Base-by-base conservation (phyloP, 2,888 invertebrate genomes). In the Hedya salicella region DNA sequence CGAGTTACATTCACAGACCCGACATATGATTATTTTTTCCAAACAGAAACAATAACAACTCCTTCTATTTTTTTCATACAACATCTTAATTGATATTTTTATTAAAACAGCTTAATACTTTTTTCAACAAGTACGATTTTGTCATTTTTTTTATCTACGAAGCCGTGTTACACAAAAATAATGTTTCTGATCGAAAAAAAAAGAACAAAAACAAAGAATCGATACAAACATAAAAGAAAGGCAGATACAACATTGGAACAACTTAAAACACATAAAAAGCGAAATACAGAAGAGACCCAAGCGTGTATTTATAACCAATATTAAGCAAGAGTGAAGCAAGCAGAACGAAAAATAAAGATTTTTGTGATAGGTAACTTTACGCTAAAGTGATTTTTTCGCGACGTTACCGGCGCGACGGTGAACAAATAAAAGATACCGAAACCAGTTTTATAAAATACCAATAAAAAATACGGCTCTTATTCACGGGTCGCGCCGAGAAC, bases 311-410 rank as follows among this genome's bases (percentile, higher is more conserved):
- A n/a, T 62, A 76, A 81, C 71, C 73, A 78, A 75, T 69, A 73
- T 79, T 77, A 84, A 77, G 86, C 82, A 76, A 83, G 85, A 87
- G 82, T 76, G 86, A 86, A 86, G 85, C 86, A 86, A 85, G 82
- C 82, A 68, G 77, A 85, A 80, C 77, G 72, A 76, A 76, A 71
- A 76, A 72, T 40, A 53, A 65, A 67, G 6, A 25, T 25, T 50
- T 46, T 30, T 49, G 49, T 48, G 39, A 66, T 17, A 65, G 53
- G 48, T 46, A 48, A 32, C 14, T 32, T 21, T 49, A 42, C 53
- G 8, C 36, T 40, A 46, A 50, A 25, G n/a, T 16, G 59, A 32
- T 65, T 39, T 46, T 50, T 59, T 53, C 53, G 36, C 30, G 14
- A 25, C 36, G 49, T 60, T 49, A 48, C 49, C 14, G 44, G 48